These are phyloP conservation scores for Macheiramphus alcinus DNA, from an alignment of 2,113 vertebrate genomes.

Conservation along the genomic window DNA sequence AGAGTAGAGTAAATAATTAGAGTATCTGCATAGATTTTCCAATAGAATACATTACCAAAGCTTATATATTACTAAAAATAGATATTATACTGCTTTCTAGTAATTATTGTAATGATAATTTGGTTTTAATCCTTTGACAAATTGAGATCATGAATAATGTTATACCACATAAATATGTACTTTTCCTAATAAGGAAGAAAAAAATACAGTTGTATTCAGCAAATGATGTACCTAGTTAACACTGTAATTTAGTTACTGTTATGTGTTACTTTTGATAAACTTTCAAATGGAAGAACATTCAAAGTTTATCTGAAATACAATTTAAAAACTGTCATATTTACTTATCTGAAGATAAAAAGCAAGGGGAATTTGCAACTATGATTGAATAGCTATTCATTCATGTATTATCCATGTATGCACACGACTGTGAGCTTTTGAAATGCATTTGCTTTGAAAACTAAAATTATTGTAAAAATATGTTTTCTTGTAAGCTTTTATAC, in stretches of 20 bases:
- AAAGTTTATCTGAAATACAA: not conserved
- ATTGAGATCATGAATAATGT: not conserved
- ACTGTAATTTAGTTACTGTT: not conserved
- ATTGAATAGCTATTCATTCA: not conserved
- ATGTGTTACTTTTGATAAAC: not conserved
- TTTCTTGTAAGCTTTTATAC: not conserved
- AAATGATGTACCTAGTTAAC: not conserved
- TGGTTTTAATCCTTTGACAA: not conserved
- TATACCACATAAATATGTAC: accelerated
- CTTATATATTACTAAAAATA: not conserved
- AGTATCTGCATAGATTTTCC: not conserved
- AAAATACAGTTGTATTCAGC: not conserved
- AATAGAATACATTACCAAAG: not conserved
- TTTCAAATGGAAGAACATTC: not conserved
- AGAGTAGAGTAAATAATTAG: not conserved
- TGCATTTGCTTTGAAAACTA: not conserved
- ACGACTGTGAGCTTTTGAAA: not conserved
- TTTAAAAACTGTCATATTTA: not conserved
- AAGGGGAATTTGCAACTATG: not conserved
- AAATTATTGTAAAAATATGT: not conserved
- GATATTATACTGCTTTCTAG: not conserved
- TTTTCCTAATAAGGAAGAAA: not conserved
- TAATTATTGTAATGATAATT: not conserved
- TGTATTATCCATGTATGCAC: not conserved
- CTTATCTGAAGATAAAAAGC: not conserved